Evolutionary conservation across 2,113 vertebrate genomes (phyloP).

Genomic region (Notarius lentiginosus): DNA sequence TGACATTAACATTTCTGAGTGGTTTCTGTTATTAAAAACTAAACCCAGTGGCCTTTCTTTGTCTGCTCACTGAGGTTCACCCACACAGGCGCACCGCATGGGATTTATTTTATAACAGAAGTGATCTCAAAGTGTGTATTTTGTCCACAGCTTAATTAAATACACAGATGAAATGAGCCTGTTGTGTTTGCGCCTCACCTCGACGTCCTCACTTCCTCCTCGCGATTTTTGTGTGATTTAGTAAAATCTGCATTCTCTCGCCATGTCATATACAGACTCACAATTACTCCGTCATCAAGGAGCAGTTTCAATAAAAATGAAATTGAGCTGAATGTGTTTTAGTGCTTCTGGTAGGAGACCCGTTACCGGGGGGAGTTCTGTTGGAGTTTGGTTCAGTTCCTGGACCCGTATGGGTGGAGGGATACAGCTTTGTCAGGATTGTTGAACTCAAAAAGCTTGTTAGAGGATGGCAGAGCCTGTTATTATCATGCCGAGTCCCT

Average conservation of each 20-base stretch:
- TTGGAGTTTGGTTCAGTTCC: neutral
- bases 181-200: neutral
- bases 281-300: neutral
- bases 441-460: neutral
- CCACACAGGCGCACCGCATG: neutral
- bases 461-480: slow-evolving; percentile 21
- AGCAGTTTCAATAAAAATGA: neutral
- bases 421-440: neutral
- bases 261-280: neutral
- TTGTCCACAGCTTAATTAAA: neutral
- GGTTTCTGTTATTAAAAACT: neutral
- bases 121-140: neutral
- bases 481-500: slow-evolving; percentile 42
- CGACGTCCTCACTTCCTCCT: neutral
- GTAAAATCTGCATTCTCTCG: neutral
- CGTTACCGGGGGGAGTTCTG: neutral
- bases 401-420: neutral
- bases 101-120: neutral
- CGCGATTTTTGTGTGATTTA: neutral
- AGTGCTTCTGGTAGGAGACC: neutral
- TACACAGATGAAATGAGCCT: neutral
- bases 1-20: neutral
- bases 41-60: neutral
- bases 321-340: neutral
- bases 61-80: neutral